Conservation (phyloP, 1,140 invertebrate species). For the Tetramorium simillimum region DNA sequence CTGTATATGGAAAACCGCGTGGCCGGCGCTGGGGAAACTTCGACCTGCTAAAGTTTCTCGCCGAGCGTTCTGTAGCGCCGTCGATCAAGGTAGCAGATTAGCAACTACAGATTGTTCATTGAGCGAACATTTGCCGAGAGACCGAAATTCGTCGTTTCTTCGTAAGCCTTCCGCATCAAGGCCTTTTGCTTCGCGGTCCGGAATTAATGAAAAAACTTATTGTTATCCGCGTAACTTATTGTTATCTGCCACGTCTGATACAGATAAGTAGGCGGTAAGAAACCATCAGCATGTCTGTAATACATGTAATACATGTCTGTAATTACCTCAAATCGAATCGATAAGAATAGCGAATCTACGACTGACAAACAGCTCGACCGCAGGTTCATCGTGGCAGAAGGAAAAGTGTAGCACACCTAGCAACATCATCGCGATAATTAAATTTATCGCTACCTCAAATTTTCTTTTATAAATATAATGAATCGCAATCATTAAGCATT, state of each 20-base stretch:
- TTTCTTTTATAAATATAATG: not conserved
- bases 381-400: too few species aligned
- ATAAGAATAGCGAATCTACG: too few species aligned
- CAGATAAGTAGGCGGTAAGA: not conserved
- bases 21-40: slow-evolving; percentile 3
- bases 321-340: too few species aligned
- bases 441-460: slow-evolving; percentile 16
- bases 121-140: not conserved
- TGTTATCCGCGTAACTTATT: slow-evolving; percentile 36
- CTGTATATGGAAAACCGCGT: slow-evolving; percentile 29
- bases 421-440: slow-evolving; percentile 18
- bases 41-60: slow-evolving; percentile 39
- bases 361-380: too few species aligned
- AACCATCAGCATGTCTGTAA: too few species aligned
- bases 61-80: slow-evolving; percentile 10
- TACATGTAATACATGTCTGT: too few species aligned
- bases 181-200: not conserved
- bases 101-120: slow-evolving; percentile 35
- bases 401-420: not conserved
- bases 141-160: slow-evolving; percentile 31
- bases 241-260: not conserved
- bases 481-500: slow-evolving; percentile 1
- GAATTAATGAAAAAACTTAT: slow-evolving; percentile 14
- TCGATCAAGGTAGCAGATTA: slow-evolving; percentile 47
- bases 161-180: not conserved